A percentile compares a stretch with the other conserved stretches of the same genome.
Evolutionary conservation across 2,888 invertebrate genomes (phyloP).

Genomic region (Tenodera sinensis): DNA sequence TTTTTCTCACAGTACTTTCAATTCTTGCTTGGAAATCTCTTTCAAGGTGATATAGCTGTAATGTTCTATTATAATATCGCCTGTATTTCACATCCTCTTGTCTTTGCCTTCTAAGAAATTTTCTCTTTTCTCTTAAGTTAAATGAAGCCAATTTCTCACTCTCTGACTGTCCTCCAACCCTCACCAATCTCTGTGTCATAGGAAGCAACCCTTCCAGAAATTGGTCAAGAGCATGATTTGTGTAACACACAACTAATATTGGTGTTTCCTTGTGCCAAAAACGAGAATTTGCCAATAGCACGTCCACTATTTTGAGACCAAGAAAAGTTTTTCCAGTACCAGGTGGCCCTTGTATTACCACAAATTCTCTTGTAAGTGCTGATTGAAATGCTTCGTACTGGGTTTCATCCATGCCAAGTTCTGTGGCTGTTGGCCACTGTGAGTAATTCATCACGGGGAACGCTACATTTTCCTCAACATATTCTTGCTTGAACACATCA

Average conservation of each 20-base stretch:
- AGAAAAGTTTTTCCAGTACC: constrained; percentile 84
- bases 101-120: neutral
- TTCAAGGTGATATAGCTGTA: neutral
- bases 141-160: constrained; percentile 47
- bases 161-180: constrained; percentile 68
- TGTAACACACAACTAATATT: constrained; percentile 75
- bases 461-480: neutral
- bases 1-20: neutral
- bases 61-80: neutral
- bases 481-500: neutral
- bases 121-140: constrained; percentile 15
- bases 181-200: constrained; percentile 57
- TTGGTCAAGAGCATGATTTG: constrained; percentile 85
- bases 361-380: constrained; percentile 67
- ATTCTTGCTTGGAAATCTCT: neutral
- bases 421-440: constrained; percentile 49
- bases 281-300: constrained; percentile 34
- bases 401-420: constrained; percentile 57
- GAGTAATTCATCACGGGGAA: constrained; percentile 8
- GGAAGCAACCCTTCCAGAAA: constrained; percentile 68
- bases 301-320: constrained; percentile 69
- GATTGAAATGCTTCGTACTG: constrained; percentile 65
- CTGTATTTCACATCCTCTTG: neutral
- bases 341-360: constrained; percentile 81
- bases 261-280: constrained; percentile 45